Conservation (phyloP, 2,113 vertebrate species). For the Pyxicephalus adspersus region DNA sequence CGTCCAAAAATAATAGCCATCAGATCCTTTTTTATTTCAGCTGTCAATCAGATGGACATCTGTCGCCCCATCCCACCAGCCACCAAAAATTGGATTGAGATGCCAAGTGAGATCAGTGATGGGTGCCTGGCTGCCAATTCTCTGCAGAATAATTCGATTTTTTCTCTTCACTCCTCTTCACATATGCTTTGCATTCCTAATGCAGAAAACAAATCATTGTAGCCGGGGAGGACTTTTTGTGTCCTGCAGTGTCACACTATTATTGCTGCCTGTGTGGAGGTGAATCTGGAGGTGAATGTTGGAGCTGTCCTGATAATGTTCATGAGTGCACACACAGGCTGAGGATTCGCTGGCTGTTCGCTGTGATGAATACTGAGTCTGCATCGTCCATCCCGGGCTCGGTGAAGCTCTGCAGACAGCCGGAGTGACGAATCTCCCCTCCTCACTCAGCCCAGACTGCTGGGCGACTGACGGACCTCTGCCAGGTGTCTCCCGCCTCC, state of each 20-base stretch:
- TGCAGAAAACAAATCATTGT: neutral
- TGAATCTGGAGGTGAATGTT: neutral
- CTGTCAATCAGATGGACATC: neutral
- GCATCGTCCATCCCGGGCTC: conserved; percentile 2
- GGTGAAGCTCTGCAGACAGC: neutral
- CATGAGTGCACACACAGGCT: neutral
- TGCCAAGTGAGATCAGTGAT: neutral
- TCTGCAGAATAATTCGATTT: neutral
- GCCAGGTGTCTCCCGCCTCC: conserved; percentile 51
- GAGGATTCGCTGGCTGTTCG: neutral
- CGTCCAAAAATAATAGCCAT: neutral
- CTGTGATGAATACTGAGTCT: neutral
- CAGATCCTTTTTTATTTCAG: neutral
- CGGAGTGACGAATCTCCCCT: neutral
- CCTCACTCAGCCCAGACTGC: conserved; percentile 34
- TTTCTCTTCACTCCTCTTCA: neutral
- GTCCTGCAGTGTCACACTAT: neutral
- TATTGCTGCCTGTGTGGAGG: conserved; percentile 22
- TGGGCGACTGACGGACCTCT: conserved; percentile 52
- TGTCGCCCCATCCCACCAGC: neutral
- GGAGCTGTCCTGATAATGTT: conserved; percentile 1
- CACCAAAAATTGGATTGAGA: no score
- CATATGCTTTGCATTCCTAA: neutral
- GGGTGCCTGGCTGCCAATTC: neutral
- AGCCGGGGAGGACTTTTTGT: neutral